phyloP scores from a whole-genome alignment of 2,888 invertebrate species.

The Oxyscelio sp. region DNA sequence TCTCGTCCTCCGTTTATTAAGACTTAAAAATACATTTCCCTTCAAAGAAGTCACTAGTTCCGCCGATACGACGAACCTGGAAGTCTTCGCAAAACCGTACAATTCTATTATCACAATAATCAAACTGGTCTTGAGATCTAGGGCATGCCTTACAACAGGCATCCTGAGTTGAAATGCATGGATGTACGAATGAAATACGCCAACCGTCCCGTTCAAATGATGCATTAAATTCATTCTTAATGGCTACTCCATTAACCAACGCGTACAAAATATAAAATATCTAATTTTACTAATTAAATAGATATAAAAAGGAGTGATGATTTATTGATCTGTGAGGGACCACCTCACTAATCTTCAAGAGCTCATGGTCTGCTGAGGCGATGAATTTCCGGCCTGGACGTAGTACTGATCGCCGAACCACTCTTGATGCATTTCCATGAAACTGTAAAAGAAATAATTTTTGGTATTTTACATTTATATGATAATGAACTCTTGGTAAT shows the following conservation, averaged over 20 bases:
- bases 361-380: slow-evolving; percentile 82
- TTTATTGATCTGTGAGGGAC: background rate
- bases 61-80: slow-evolving; percentile 34
- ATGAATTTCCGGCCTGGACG: slow-evolving; percentile 89
- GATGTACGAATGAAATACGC: slow-evolving; percentile 30
- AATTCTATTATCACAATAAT: slow-evolving; percentile 60
- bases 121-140: slow-evolving; percentile 47
- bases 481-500: too few species aligned
- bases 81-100: slow-evolving; percentile 20
- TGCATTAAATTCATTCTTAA: slow-evolving; percentile 14
- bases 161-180: slow-evolving; percentile 48
- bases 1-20: slow-evolving; percentile 28
- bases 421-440: slow-evolving; percentile 93
- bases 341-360: slow-evolving; percentile 59
- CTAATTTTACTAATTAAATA: slow-evolving; percentile 40
- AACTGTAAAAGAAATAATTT: too few species aligned
- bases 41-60: slow-evolving; percentile 16
- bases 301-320: slow-evolving; percentile 16
- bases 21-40: slow-evolving; percentile 37
- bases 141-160: slow-evolving; percentile 57
- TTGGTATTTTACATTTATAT: too few species aligned
- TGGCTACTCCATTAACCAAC: background rate
- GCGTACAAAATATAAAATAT: slow-evolving; percentile 37
- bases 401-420: slow-evolving; percentile 95
- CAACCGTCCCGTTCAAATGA: too few species aligned